Conservation (phyloP, 2,888 invertebrate genomes). For the Odontomyia ornata region DNA sequence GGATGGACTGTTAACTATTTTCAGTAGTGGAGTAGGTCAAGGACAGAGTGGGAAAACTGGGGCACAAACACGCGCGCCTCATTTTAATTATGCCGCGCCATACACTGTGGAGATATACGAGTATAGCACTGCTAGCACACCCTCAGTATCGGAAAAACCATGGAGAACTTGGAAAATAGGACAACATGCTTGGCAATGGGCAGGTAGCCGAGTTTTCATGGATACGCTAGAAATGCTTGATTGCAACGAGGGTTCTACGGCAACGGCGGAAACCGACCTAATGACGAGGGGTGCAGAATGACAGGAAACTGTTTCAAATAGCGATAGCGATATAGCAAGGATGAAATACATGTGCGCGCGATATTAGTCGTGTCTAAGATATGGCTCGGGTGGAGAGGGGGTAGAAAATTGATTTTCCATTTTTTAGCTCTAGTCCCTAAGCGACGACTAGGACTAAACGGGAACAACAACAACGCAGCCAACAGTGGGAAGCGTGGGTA, state of each 20-base stretch:
- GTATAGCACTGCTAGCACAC: slow-evolving; percentile 49
- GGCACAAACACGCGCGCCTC: slow-evolving; percentile 55
- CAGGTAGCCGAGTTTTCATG: not conserved
- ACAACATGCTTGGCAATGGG: slow-evolving; percentile 18
- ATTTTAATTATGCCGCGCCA: slow-evolving; percentile 51
- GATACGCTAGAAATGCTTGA: not conserved
- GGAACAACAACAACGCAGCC: not conserved
- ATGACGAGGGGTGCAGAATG: not conserved
- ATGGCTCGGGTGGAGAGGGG: not conserved
- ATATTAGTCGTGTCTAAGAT: slow-evolving; percentile 3
- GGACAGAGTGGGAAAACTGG: slow-evolving; percentile 62
- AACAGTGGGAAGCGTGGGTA: too few species aligned
- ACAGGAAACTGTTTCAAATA: not conserved
- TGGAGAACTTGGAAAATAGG: slow-evolving; percentile 35
- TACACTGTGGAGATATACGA: slow-evolving; percentile 44
- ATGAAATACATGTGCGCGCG: slow-evolving; percentile 13
- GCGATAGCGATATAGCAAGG: not conserved
- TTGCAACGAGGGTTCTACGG: not conserved
- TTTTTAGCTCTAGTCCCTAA: not conserved
- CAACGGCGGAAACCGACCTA: not conserved
- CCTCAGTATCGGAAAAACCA: slow-evolving; percentile 46
- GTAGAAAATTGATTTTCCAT: slow-evolving; percentile 42
- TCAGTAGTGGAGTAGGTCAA: slow-evolving; percentile 63
- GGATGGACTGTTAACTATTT: slow-evolving; percentile 44
- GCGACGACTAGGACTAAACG: not conserved